A percentile compares a stretch with the other conserved stretches of the same genome.
Evolutionary conservation across 30 jellyfish, hydroid and myxozoan species (phyloP).

Genomic region (Pseudorhiza aurosa): DNA sequence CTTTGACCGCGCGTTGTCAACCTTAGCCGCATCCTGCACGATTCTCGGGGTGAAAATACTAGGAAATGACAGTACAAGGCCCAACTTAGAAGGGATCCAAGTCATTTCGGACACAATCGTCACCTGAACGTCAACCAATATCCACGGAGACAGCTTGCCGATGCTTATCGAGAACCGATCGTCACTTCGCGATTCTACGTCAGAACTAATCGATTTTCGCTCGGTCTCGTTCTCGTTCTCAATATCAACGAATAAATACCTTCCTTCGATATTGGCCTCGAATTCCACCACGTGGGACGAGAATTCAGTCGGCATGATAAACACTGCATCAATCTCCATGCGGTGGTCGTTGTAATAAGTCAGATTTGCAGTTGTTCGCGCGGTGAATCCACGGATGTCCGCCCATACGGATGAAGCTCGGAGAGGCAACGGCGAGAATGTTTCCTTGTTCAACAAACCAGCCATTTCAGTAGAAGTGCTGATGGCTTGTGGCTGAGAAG

Average conservation of each 20-base stretch:
- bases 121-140: slow-evolving; percentile 78
- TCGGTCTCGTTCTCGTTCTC: slow-evolving; percentile 49
- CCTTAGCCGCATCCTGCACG: slow-evolving; percentile 23
- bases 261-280: slow-evolving; percentile 91
- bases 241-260: slow-evolving; percentile 73
- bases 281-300: slow-evolving; percentile 87
- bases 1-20: neutral
- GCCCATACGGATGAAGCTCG: slow-evolving; percentile 88
- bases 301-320: slow-evolving; percentile 80
- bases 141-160: slow-evolving; percentile 96
- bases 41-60: slow-evolving; percentile 84
- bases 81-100: slow-evolving; percentile 56
- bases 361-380: slow-evolving; percentile 91
- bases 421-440: slow-evolving; percentile 79
- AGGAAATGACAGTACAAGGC: slow-evolving; percentile 75
- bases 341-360: slow-evolving; percentile 94
- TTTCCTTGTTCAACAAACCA: slow-evolving; percentile 82
- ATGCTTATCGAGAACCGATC: slow-evolving; percentile 71
- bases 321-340: slow-evolving; percentile 76
- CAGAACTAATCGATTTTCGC: slow-evolving; percentile 35
- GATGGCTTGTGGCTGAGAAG: too few species aligned
- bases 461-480: slow-evolving; percentile 67
- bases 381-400: slow-evolving; percentile 90
- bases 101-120: slow-evolving; percentile 76
- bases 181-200: slow-evolving; percentile 59